Percentiles rank a stretch among this genome's conserved stretches.
phyloP scores from a whole-genome alignment of 1,140 invertebrate genomes.

The Aleiodes sp. region DNA sequence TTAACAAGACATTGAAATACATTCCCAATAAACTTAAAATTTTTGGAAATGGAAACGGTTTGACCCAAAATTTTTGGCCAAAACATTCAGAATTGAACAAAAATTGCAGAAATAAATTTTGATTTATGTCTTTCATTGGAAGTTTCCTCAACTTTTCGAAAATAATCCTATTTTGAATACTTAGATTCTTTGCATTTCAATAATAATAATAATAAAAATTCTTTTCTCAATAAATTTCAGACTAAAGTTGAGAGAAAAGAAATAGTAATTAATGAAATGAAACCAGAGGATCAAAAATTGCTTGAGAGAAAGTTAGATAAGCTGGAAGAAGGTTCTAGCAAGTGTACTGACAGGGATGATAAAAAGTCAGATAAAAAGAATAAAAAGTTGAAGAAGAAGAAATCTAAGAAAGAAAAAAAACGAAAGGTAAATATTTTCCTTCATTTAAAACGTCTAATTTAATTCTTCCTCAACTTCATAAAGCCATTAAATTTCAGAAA shows the following conservation, averaged over 20 bases:
- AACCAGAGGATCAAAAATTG: conserved; percentile 44
- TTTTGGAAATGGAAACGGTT: too few species aligned
- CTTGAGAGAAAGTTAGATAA: conserved; percentile 51
- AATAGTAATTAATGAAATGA: conserved; percentile 47
- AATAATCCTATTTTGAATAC: neutral
- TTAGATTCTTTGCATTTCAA: too few species aligned
- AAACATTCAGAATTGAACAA: too few species aligned
- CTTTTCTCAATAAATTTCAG: conserved; percentile 44
- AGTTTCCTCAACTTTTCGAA: neutral
- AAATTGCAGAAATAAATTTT: too few species aligned
- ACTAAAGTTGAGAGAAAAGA: conserved; percentile 63
- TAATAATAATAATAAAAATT: conserved; percentile 10
- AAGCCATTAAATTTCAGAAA: conserved; percentile 45
- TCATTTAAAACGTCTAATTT: conserved; percentile 19
- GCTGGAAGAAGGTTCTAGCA: conserved; percentile 37
- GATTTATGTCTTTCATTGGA: too few species aligned
- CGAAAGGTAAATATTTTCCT: conserved; percentile 48
- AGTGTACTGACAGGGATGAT: conserved; percentile 45
- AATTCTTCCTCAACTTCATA: conserved; percentile 21
- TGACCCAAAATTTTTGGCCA: too few species aligned
- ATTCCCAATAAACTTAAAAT: too few species aligned
- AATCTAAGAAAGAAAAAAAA: conserved; percentile 54
- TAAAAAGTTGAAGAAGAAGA: conserved; percentile 53
- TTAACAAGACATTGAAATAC: too few species aligned
- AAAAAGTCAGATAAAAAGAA: conserved; percentile 55